Base-by-base conservation (phyloP, 2,797 vertebrate genomes). In the Manis crassicaudata region DNA sequence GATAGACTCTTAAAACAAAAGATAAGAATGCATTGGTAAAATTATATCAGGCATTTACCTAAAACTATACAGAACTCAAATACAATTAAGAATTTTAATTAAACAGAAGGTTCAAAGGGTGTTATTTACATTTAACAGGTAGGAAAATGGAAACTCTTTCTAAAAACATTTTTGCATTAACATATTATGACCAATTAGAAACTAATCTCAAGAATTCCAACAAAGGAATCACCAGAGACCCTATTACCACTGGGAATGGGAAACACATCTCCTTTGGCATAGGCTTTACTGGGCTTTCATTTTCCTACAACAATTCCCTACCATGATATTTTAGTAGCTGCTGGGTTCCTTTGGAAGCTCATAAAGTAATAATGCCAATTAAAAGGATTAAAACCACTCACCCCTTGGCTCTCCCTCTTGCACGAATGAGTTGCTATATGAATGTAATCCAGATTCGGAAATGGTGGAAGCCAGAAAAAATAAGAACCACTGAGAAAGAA, bases 401-500 rank as follows among this genome's bases (percentile, higher is more conserved):
- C 88, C 91, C 72, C 46, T 88, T 95, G 91, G 88, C 91, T 73
- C 35, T 84, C 27, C 67, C 81, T 89, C 35, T 29, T 86, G 50
- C 37, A 37, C 37, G 75, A 97, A 85, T 82, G 82, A 89, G 46
- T 65, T 84, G 23, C 18, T 63, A 40, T 89, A 75, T 91, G 86
- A 95, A 81, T 81, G 23, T 20, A 93, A 85, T 95, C 88, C 96
- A 97, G 86, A 90, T 85, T 67, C 18, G 10, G 72, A 95, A 87
- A 88, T 46, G 35, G 37, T 72, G 37, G 58, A 75, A 96, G 95
- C 97, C 97, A 98, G 96, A 92, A 96, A 96, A 97, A 96, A 94
- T 50, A 95, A 73, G 88, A 95, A 87, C 43, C 46, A 35, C 50
- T 89, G 85, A 86, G 58, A 91, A 79, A 88, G 76, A 93, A 95